Evolutionary conservation across 2,113 vertebrate genomes (phyloP), one percentile per base, ranked within the genome.

Genomic region (Leptobrachium ailaonicum): DNA sequence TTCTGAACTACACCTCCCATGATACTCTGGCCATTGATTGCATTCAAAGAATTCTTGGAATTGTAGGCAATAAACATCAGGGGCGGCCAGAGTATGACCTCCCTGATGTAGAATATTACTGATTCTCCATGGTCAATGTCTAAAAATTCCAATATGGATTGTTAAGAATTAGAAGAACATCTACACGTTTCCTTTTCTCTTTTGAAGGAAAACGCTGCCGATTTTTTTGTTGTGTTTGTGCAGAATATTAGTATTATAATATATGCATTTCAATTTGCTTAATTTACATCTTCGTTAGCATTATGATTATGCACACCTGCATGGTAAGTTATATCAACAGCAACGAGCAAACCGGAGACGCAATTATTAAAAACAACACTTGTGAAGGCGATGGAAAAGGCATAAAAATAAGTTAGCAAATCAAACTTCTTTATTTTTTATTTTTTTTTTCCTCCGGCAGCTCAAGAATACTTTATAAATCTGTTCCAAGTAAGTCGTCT

Each of bases 281-380:
- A 45, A 79, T 79, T 79, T 79, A 50, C 70, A 79, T 79, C 60
- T 73, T 79, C 58, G 71, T 79, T 72, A 79, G 77, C 62, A 79
- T 73, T 72, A 73, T 79, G 62, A 79, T 79, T 79, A 79, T 54
- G 58, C 77, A 73, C 77, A 79, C 77, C 77, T 79, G 77, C 77
- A 54, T 79, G 70, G 62, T 43, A 56, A 73, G 70, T 73, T 79
- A 79, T 73, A 72, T 79, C 77, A 79, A 54, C 45, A 20, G 70
- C 62, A 66, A 72, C 62, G n/a, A 73, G 70, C n/a, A 79, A 73
- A 56, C 70, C 50, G 20, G 12, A 79, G 47, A 66, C 47, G 50
- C 69, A 56, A 56, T 79, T 73, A 79, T 79, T 73, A 72, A 79
- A 79, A 70, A 32, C 77, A 56, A 47, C 58, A 11, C 44, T 45